Conservation (phyloP, 2,797 vertebrate species). For the Numenius phaeopus region DNA sequence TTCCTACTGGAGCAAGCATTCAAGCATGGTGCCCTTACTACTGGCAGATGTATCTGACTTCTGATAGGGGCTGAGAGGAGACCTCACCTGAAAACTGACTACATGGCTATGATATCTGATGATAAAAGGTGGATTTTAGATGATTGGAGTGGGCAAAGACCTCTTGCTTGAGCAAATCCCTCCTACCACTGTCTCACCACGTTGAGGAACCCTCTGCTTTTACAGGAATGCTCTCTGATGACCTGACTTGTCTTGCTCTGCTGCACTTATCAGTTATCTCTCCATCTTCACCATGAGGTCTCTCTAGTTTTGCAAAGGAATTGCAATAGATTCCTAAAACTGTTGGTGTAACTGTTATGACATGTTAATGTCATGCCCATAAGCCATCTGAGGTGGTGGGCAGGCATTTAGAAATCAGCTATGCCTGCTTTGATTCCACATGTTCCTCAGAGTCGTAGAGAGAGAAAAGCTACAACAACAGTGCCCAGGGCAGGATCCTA, state of each 20-base stretch:
- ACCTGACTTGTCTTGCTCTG: neutral
- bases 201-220: neutral
- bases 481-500: neutral
- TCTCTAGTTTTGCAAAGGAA: neutral
- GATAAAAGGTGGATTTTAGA: neutral
- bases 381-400: neutral
- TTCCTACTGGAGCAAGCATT: neutral
- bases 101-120: neutral
- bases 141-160: neutral
- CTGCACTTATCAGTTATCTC: neutral
- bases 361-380: neutral
- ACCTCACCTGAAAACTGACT: neutral
- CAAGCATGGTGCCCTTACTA: neutral
- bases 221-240: neutral
- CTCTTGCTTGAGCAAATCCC: neutral
- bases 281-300: neutral
- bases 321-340: neutral
- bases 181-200: neutral
- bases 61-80: neutral
- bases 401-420: neutral
- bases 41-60: neutral
- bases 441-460: neutral
- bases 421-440: neutral
- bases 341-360: fast-evolving
- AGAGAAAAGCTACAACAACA: neutral